These are phyloP conservation scores for Manacus vitellinus DNA, from an alignment of 2,113 vertebrate genomes.

Conservation along the genomic window DNA sequence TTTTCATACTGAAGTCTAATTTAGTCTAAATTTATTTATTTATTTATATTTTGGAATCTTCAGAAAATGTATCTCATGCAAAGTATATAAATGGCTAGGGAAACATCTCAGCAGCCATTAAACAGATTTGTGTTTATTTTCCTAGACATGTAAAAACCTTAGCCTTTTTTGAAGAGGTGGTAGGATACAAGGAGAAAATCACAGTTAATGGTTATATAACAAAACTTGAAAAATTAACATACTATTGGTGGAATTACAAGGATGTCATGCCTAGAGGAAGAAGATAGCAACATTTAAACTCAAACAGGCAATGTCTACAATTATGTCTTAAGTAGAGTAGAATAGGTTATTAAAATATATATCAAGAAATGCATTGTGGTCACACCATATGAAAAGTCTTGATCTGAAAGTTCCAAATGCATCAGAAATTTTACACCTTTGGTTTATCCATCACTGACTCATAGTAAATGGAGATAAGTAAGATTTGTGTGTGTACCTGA, in stretches of 20 bases:
- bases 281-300: not conserved
- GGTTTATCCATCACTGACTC: not conserved
- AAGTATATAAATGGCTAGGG: not conserved
- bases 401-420: not conserved
- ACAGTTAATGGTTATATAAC: not conserved
- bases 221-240: not conserved
- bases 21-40: not conserved
- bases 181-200: not conserved
- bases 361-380: not conserved
- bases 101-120: not conserved
- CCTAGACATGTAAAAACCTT: not conserved
- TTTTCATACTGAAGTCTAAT: not conserved
- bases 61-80: not conserved
- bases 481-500: not conserved
- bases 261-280: not conserved
- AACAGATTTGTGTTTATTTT: not conserved
- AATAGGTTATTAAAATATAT: not conserved
- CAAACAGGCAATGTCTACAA: not conserved
- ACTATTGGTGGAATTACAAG: not conserved
- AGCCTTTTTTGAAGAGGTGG: not conserved
- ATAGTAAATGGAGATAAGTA: not conserved
- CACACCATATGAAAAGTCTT: not conserved
- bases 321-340: not conserved
- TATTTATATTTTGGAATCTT: not conserved
- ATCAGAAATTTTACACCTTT: not conserved